Percentiles rank a stretch among this genome's conserved stretches.
These are phyloP conservation scores for Ooceraea biroi DNA, from an alignment of 1,140 invertebrate genomes.

Conservation along the genomic window DNA sequence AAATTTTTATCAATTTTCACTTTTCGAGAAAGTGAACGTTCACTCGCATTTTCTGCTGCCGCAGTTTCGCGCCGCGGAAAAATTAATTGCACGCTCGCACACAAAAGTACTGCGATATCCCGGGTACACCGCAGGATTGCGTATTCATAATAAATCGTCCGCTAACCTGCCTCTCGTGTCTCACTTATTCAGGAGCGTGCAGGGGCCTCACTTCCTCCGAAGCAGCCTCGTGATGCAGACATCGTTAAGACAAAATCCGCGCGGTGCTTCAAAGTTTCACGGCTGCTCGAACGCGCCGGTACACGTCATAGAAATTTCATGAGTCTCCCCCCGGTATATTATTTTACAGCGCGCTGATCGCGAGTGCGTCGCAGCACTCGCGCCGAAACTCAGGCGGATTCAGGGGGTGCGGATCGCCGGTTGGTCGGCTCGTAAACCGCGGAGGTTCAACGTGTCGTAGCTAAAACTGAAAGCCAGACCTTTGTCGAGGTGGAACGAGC, in stretches of 20 bases:
- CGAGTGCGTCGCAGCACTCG: no score
- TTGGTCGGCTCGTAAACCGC: conserved; percentile 57
- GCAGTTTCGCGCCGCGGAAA: no score
- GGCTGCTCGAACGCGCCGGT: conserved; percentile 23
- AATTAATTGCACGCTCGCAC: no score
- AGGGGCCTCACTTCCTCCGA: conserved; percentile 9
- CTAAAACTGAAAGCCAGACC: background rate
- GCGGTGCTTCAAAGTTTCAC: conserved; percentile 37
- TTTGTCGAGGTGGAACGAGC: background rate
- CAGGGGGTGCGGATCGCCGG: conserved; percentile 9
- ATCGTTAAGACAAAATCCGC: conserved; percentile 16
- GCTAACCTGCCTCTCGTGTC: background rate
- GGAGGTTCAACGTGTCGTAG: conserved; percentile 40
- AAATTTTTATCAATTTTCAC: background rate
- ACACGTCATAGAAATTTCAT: conserved; percentile 46
- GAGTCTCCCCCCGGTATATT: conserved; percentile 36
- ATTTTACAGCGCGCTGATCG: conserved; percentile 50
- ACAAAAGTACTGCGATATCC: background rate
- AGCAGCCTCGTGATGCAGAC: background rate
- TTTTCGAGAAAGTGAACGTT: background rate
- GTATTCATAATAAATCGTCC: conserved; percentile 1
- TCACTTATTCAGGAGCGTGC: background rate
- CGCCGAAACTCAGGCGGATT: conserved; percentile 5
- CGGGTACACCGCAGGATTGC: background rate
- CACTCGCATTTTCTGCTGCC: background rate